phyloP scores from a whole-genome alignment of 2,113 vertebrate genomes.

The Urocolius indicus region DNA sequence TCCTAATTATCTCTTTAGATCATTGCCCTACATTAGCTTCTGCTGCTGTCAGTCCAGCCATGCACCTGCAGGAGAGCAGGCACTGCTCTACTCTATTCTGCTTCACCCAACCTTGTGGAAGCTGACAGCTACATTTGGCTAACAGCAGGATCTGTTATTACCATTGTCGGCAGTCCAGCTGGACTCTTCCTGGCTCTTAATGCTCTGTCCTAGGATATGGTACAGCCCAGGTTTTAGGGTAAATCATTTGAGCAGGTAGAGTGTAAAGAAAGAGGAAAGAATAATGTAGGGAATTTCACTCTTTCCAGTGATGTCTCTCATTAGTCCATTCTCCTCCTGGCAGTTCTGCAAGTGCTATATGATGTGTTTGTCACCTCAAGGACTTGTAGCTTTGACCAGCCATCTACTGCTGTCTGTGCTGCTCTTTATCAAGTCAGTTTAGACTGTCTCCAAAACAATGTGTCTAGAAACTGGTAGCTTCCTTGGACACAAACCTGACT shows the following conservation, averaged over 20 bases:
- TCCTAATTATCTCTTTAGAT: constrained; percentile 55
- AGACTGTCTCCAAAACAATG: background rate
- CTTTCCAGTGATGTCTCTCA: background rate
- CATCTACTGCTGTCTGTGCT: background rate
- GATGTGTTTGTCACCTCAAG: background rate
- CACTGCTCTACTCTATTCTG: background rate
- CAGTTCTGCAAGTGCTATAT: background rate
- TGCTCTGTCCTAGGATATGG: background rate
- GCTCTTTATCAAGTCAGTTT: background rate
- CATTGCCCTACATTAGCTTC: constrained; percentile 44
- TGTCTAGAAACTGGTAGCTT: background rate
- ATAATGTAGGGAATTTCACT: background rate
- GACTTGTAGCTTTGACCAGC: background rate
- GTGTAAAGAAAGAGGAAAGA: background rate
- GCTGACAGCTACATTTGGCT: constrained; percentile 39
- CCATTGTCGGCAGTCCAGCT: constrained; percentile 21
- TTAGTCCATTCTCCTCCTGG: background rate
- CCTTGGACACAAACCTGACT: background rate
- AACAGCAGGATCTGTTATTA: constrained; percentile 13
- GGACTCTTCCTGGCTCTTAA: constrained; percentile 17
- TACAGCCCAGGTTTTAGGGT: background rate
- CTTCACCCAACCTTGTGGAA: background rate
- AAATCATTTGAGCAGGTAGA: background rate
- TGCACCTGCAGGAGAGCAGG: constrained; percentile 26
- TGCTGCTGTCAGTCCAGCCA: constrained; percentile 31